Percentiles rank a stretch among this genome's conserved stretches.
Conservation (phyloP, 2,113 vertebrate species). For the Todiramphus saurophagus region DNA sequence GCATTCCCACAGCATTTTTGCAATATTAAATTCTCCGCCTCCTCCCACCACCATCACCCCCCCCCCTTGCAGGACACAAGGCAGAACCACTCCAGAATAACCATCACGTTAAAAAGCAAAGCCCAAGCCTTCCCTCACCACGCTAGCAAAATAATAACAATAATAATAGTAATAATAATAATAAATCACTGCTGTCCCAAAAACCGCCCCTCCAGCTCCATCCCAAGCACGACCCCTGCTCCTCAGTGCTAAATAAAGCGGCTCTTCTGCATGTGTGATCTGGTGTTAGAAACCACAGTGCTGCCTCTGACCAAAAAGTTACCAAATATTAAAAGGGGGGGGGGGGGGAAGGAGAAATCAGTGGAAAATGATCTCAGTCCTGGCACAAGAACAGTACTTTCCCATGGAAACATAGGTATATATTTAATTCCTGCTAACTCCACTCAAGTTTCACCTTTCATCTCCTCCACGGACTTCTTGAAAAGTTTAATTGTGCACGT, state of each 20-base stretch:
- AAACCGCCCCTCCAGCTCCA: background rate
- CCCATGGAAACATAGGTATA: conserved; percentile 73
- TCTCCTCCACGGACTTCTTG: conserved; percentile 52
- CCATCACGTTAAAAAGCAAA: background rate
- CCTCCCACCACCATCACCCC: background rate
- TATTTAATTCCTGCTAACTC: conserved; percentile 73
- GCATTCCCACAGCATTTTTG: conserved; percentile 50
- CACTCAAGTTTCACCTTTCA: conserved; percentile 74
- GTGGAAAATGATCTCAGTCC: conserved; percentile 73
- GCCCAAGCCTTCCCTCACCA: background rate
- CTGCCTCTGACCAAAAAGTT: conserved; percentile 70
- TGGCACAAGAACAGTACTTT: conserved; percentile 66
- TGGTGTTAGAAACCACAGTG: background rate
- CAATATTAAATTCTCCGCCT: conserved; percentile 35
- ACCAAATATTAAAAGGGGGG: conserved; percentile 23
- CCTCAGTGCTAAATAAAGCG: conserved; percentile 25
- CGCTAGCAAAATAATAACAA: background rate
- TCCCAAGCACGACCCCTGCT: conserved; percentile 13
- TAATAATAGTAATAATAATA: background rate
- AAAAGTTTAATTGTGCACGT: conserved; percentile 56
- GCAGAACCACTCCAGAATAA: background rate
- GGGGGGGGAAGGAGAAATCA: background rate
- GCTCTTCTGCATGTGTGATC: background rate
- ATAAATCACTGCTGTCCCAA: background rate
- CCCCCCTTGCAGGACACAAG: background rate